Percentiles rank a stretch among this genome's conserved stretches.
Evolutionary conservation across 2,113 vertebrate species (phyloP).

Genomic region (Terrapene triunguis): DNA sequence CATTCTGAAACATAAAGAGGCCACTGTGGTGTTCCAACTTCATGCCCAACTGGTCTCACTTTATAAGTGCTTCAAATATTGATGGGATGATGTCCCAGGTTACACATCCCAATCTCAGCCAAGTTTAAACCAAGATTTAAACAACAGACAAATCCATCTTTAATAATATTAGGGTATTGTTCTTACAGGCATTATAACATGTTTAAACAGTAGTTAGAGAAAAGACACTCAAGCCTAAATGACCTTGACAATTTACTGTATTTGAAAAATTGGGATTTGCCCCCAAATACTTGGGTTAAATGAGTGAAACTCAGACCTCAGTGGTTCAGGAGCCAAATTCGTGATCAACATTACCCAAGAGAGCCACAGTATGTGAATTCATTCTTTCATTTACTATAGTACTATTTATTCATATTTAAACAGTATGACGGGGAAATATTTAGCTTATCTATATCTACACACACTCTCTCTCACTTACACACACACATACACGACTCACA

Average conservation of each 20-base stretch:
- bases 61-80: neutral
- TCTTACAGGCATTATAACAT: neutral
- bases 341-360: too few relatives aligned
- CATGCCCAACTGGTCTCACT: neutral
- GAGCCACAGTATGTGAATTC: too few relatives aligned
- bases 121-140: neutral
- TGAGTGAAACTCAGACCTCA: too few relatives aligned
- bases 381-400: too few relatives aligned
- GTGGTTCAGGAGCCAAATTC: too few relatives aligned
- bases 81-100: neutral
- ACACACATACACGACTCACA: too few relatives aligned
- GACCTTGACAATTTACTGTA: neutral
- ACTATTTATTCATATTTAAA: too few relatives aligned
- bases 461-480: too few relatives aligned
- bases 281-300: neutral
- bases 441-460: too few relatives aligned
- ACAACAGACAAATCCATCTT: neutral
- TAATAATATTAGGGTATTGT: neutral
- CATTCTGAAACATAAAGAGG: neutral
- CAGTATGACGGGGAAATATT: too few relatives aligned
- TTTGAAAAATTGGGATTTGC: neutral
- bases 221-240: neutral
- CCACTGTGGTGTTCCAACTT: rapidly evolving
- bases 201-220: neutral
- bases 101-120: neutral